Conservation (phyloP, 2,888 invertebrate genomes). For the Elmis aenea region DNA sequence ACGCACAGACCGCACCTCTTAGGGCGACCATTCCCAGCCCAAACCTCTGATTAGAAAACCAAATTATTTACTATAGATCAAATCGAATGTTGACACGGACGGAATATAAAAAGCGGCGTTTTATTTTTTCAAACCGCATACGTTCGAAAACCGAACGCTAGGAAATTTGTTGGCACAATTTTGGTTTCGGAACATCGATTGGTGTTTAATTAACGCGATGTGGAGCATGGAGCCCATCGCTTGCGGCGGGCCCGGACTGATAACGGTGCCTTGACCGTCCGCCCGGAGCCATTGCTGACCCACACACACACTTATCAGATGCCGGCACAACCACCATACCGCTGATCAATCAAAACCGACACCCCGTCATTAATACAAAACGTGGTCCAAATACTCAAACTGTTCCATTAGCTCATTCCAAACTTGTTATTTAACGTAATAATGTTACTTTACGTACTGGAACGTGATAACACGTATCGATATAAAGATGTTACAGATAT, state of each 20-base stretch:
- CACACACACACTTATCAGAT: constrained; percentile 39
- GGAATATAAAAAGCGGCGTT: constrained; percentile 4
- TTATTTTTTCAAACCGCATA: no score
- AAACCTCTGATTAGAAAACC: constrained; percentile 7
- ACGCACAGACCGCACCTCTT: constrained; percentile 27
- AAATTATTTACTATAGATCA: constrained; percentile 4
- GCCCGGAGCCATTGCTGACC: constrained; percentile 35
- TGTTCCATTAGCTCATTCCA: constrained; percentile 7
- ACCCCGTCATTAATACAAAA: constrained; percentile 22
- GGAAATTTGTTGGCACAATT: constrained; percentile 21
- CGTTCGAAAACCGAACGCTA: no score
- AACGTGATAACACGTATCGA: no score
- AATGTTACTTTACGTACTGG: background rate
- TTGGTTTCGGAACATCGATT: constrained; percentile 27
- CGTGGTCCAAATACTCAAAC: constrained; percentile 18
- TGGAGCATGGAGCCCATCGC: constrained; percentile 35
- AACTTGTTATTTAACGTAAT: constrained; percentile 10
- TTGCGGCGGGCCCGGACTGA: constrained; percentile 41
- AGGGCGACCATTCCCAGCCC: constrained; percentile 21
- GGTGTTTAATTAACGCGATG: constrained; percentile 39
- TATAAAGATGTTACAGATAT: no score
- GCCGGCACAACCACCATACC: constrained; percentile 18
- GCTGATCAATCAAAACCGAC: constrained; percentile 26
- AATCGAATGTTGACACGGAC: background rate
- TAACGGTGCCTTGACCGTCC: constrained; percentile 45